Conservation (phyloP, 2,888 invertebrate genomes). For the Eristalis tenax region DNA sequence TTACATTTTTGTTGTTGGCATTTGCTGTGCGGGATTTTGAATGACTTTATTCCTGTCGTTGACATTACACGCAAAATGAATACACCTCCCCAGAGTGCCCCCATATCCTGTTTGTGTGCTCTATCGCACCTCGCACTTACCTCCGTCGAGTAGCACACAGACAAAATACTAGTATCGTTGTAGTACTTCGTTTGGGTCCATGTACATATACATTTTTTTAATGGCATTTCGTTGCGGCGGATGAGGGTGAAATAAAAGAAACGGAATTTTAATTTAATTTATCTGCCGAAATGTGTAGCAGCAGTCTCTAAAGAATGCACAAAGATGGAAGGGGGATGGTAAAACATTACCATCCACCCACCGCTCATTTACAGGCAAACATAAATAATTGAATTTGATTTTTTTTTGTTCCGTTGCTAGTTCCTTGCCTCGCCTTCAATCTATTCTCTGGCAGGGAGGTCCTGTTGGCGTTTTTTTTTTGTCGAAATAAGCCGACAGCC, state of each 20-base stretch:
- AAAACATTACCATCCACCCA: conserved; percentile 35
- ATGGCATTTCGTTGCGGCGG: conserved; percentile 54
- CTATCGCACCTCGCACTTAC: not conserved
- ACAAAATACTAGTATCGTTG: conserved; percentile 13
- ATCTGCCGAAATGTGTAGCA: conserved; percentile 51
- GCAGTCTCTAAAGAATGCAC: conserved; percentile 6
- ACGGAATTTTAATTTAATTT: conserved; percentile 64
- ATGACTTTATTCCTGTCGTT: conserved; percentile 64
- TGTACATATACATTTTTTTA: conserved; percentile 32
- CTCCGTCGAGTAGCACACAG: not conserved
- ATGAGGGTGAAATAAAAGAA: conserved; percentile 49
- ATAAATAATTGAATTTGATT: conserved; percentile 60
- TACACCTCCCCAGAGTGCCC: conserved; percentile 2
- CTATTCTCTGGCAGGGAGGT: not conserved
- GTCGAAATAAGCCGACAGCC: conserved; percentile 11
- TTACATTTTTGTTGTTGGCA: conserved; percentile 43
- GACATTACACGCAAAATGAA: conserved; percentile 57
- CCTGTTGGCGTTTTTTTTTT: not conserved
- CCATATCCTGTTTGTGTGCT: not conserved
- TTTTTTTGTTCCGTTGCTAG: conserved; percentile 1
- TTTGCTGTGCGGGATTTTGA: conserved; percentile 31
- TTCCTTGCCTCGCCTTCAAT: not conserved
- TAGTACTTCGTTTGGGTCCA: conserved; percentile 39
- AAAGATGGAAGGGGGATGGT: not conserved
- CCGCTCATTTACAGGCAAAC: conserved; percentile 57